These are phyloP conservation scores for Geococcyx californianus DNA, from an alignment of 2,113 vertebrate species.

Conservation along the genomic window DNA sequence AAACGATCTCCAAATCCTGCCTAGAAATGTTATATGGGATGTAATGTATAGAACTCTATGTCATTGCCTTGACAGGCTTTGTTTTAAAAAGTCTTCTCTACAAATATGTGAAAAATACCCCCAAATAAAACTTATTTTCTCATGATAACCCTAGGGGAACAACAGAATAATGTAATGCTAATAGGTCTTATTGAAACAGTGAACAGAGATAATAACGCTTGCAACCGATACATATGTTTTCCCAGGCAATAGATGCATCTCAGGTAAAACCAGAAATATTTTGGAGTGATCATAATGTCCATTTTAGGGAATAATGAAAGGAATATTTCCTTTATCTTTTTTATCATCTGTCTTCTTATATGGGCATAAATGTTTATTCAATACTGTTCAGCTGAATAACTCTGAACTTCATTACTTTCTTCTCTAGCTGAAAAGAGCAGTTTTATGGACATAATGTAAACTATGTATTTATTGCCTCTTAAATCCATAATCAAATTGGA, in stretches of 20 bases:
- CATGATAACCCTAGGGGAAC: not conserved
- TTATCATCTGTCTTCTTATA: not conserved
- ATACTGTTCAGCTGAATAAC: not conserved
- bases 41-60: not conserved
- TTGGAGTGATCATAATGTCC: not conserved
- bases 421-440: not conserved
- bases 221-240: not conserved
- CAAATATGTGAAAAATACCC: not conserved
- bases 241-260: not conserved
- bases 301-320: not conserved
- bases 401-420: not conserved
- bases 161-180: not conserved
- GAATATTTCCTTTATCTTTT: not conserved
- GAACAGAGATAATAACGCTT: not conserved
- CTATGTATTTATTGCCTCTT: not conserved
- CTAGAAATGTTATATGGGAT: not conserved
- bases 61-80: not conserved
- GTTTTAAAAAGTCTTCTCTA: not conserved
- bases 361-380: not conserved
- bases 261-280: not conserved
- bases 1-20: not conserved
- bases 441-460: not conserved
- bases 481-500: slow-evolving; percentile 6
- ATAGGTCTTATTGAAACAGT: not conserved
- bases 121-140: not conserved